Conservation (phyloP, 2,888 invertebrate species). For the Hypomecis punctinalis region DNA sequence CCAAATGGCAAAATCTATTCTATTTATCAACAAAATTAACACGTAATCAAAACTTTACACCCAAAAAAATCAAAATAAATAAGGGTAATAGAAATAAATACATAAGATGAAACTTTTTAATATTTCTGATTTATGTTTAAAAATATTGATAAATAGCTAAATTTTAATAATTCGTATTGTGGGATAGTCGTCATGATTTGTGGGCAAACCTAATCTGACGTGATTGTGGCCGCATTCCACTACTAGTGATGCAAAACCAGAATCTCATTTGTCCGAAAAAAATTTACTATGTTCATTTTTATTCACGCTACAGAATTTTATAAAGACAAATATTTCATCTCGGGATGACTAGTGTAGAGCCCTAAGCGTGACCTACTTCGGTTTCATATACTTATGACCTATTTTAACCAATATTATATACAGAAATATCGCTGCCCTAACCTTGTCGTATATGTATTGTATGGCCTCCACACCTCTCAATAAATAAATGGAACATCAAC, state of each 20-base stretch:
- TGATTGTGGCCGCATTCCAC: conserved; percentile 75
- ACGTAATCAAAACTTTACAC: conserved; percentile 33
- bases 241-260: conserved; percentile 75
- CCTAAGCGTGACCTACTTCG: conserved; percentile 73
- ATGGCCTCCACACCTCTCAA: conserved; percentile 51
- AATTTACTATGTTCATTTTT: conserved; percentile 34
- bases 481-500: neutral
- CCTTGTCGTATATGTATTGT: conserved; percentile 58
- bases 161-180: conserved; percentile 19
- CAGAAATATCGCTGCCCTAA: conserved; percentile 60
- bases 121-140: conserved; percentile 30
- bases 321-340: conserved; percentile 50
- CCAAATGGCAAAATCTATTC: conserved; percentile 55
- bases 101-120: conserved; percentile 52
- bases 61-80: conserved; percentile 40
- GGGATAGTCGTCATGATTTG: conserved; percentile 28
- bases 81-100: conserved; percentile 42
- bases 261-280: conserved; percentile 81
- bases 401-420: conserved; percentile 61
- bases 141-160: conserved; percentile 32
- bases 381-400: conserved; percentile 66
- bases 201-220: conserved; percentile 55
- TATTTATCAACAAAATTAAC: conserved; percentile 43
- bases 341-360: conserved; percentile 61
- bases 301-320: neutral